phyloP scores from a whole-genome alignment of 2,113 vertebrate species.

The Poicephalus meyeri region DNA sequence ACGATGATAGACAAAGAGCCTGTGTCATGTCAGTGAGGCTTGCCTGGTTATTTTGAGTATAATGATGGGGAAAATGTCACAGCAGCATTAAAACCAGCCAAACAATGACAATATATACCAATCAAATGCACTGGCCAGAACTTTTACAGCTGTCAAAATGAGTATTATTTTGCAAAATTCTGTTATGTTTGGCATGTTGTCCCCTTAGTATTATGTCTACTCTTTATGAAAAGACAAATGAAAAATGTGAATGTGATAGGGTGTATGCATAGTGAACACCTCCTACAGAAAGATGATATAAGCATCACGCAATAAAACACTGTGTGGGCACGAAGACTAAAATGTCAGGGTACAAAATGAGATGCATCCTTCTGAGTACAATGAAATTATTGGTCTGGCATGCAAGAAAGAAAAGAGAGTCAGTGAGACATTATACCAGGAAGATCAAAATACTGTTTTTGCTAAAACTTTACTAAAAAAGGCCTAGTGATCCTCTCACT shows the following conservation, averaged over 20 bases:
- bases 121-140: background rate
- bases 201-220: background rate
- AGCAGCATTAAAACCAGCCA: background rate
- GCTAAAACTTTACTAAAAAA: background rate
- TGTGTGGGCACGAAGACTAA: background rate
- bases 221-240: background rate
- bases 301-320: background rate
- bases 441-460: slow-evolving; percentile 10
- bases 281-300: background rate
- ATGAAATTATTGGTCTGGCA: background rate
- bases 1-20: background rate
- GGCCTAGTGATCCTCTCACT: background rate
- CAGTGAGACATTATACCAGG: background rate
- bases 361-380: background rate
- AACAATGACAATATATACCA: background rate
- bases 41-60: background rate
- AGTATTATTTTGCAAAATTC: background rate
- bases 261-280: background rate
- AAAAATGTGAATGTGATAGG: background rate
- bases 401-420: background rate
- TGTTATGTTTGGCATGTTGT: background rate
- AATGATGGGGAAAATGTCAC: background rate
- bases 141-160: background rate
- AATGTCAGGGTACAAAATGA: background rate
- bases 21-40: background rate